Percentiles rank a stretch among this genome's conserved stretches.
These are phyloP conservation scores for Ictalurus furcatus DNA, from an alignment of 2,113 vertebrate genomes.

Conservation along the genomic window DNA sequence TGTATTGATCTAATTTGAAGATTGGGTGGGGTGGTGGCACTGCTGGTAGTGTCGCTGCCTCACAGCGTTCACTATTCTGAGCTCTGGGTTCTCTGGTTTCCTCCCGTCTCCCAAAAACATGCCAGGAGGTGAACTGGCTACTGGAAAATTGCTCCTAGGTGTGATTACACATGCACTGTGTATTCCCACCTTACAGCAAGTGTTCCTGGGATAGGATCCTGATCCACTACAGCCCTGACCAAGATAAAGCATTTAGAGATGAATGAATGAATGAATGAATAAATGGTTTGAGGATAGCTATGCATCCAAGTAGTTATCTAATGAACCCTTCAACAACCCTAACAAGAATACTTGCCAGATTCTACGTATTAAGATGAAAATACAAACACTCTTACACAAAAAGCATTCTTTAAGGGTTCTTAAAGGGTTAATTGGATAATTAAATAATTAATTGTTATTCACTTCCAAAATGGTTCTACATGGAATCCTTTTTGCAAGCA, in stretches of 20 bases:
- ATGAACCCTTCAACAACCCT: neutral
- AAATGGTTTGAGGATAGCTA: neutral
- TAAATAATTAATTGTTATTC: neutral
- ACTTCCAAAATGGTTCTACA: neutral
- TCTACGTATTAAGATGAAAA: neutral
- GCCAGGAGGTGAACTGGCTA: neutral
- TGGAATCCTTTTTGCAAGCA: neutral
- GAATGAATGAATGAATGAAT: neutral
- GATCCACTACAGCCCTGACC: neutral
- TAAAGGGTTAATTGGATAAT: neutral
- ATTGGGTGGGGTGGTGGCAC: no score
- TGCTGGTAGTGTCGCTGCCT: neutral
- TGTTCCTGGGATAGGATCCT: neutral
- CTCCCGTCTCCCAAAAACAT: neutral
- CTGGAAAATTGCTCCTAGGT: neutral
- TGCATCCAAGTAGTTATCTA: neutral
- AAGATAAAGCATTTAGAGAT: neutral
- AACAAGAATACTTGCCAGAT: neutral
- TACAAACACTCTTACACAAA: neutral
- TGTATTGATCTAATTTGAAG: neutral
- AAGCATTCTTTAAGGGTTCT: neutral
- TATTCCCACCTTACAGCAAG: neutral
- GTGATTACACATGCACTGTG: neutral
- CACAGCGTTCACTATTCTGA: neutral
- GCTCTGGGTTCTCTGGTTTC: neutral